Evolutionary conservation across 2,888 invertebrate species (phyloP).

Genomic region (Ophion ventricosus): DNA sequence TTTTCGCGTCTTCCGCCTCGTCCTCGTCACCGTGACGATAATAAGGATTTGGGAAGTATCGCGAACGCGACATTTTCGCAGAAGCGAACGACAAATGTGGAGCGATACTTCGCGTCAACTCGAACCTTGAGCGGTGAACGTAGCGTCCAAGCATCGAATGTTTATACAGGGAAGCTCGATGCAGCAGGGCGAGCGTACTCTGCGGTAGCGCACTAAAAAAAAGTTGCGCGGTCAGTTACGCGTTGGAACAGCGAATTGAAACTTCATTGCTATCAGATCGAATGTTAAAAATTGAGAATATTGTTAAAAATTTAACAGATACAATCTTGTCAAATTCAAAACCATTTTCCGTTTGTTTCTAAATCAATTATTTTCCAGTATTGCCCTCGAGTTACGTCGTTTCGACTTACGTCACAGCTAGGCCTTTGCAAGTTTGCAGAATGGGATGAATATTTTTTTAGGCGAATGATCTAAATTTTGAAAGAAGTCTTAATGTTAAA

Average conservation of each 20-base stretch:
- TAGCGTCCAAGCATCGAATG: slow-evolving; percentile 24
- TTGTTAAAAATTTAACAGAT: neutral
- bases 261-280: neutral
- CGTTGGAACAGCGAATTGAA: neutral
- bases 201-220: slow-evolving; percentile 7
- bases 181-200: slow-evolving; percentile 7
- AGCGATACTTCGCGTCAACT: slow-evolving; percentile 24
- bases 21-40: slow-evolving; percentile 7
- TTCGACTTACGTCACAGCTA: no score
- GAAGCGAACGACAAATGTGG: slow-evolving; percentile 13
- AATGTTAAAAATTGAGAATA: neutral
- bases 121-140: slow-evolving; percentile 1
- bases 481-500: no score
- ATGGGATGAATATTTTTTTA: no score
- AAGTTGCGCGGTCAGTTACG: no score
- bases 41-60: slow-evolving; percentile 65
- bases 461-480: no score
- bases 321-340: neutral
- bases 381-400: no score
- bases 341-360: neutral
- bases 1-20: neutral
- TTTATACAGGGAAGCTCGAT: neutral
- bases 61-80: slow-evolving; percentile 48
- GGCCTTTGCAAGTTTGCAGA: no score
- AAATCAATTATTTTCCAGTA: no score